Conservation (phyloP, 1,140 invertebrate species). For the Drosophila yakuba region DNA sequence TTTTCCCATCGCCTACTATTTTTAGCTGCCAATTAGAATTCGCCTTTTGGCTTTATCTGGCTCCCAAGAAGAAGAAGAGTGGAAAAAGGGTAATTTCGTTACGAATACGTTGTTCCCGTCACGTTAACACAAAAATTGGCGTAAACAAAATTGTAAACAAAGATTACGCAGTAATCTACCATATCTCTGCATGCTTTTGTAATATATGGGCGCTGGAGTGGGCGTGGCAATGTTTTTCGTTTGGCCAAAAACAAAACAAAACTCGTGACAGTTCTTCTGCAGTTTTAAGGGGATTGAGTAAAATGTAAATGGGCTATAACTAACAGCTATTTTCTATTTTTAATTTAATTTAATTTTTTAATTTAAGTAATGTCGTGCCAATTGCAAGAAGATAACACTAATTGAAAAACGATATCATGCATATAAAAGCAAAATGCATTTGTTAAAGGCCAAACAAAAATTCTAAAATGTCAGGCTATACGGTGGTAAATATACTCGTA, state of each 20-base stretch:
- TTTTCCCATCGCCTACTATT: conserved; percentile 48
- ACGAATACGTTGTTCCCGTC: conserved; percentile 58
- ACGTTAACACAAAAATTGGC: conserved; percentile 64
- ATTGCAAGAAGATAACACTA: neutral
- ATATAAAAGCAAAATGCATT: conserved; percentile 1
- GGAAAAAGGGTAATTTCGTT: conserved; percentile 54
- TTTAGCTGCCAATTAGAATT: conserved; percentile 50
- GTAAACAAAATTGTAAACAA: conserved; percentile 73
- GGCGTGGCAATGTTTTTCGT: too few relatives aligned
- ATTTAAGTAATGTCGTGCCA: neutral
- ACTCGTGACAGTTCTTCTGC: too few relatives aligned
- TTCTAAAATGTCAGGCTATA: neutral
- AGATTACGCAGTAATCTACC: neutral
- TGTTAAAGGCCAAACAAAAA: neutral
- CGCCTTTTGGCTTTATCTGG: conserved; percentile 50
- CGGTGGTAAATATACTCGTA: neutral
- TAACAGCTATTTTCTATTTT: too few relatives aligned
- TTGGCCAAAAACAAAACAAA: neutral
- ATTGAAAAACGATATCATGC: neutral
- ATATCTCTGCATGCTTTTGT: too few relatives aligned
- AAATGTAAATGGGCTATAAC: neutral
- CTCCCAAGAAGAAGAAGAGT: conserved; percentile 29
- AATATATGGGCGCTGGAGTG: too few relatives aligned
- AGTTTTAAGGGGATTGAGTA: too few relatives aligned
- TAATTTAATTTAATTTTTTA: too few relatives aligned